Percentiles rank a stretch among this genome's conserved stretches.
Evolutionary conservation across 2,888 invertebrate species (phyloP).

Genomic region (Agrilus mali): DNA sequence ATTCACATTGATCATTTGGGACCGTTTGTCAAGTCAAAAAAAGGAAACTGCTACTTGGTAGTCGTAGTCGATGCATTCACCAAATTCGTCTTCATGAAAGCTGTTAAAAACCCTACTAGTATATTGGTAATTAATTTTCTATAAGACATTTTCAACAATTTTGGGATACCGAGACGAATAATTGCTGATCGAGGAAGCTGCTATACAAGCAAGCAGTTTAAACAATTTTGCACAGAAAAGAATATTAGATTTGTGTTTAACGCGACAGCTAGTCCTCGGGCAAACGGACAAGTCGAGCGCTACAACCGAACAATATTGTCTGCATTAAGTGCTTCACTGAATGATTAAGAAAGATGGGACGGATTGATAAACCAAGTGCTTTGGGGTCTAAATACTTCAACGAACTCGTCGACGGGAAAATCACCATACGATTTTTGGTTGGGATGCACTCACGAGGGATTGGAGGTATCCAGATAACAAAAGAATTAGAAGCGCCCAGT

Average conservation of each 20-base stretch:
- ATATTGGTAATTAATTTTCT: no score
- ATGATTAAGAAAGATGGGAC: slow-evolving; percentile 16
- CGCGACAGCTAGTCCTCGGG: slow-evolving; percentile 1
- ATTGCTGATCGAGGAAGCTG: slow-evolving; percentile 12
- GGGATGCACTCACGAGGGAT: slow-evolving; percentile 14
- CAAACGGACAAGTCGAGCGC: slow-evolving; percentile 18
- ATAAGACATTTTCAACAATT: slow-evolving; percentile 4
- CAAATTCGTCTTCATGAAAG: no score
- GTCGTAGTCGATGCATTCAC: no score
- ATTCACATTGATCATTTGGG: no score
- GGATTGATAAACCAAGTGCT: slow-evolving; percentile 9
- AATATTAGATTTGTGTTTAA: slow-evolving; percentile 1
- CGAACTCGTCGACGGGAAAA: slow-evolving; percentile 14
- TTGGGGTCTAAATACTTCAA: slow-evolving; percentile 15
- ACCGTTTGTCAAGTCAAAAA: no score
- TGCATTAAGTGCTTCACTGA: slow-evolving; percentile 9
- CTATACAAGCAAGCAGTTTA: slow-evolving; percentile 13
- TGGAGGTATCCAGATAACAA: slow-evolving; percentile 12
- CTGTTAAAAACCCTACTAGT: no score
- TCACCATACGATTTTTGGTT: slow-evolving; percentile 16
- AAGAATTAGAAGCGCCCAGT: slow-evolving; percentile 1
- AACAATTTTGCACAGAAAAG: neutral
- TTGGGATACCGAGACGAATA: slow-evolving; percentile 10
- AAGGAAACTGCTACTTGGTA: no score
- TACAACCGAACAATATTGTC: slow-evolving; percentile 14